Evolutionary conservation across 2,888 invertebrate genomes (phyloP), one percentile per base, ranked within the genome.

Genomic region (Yponomeuta evonymella): DNA sequence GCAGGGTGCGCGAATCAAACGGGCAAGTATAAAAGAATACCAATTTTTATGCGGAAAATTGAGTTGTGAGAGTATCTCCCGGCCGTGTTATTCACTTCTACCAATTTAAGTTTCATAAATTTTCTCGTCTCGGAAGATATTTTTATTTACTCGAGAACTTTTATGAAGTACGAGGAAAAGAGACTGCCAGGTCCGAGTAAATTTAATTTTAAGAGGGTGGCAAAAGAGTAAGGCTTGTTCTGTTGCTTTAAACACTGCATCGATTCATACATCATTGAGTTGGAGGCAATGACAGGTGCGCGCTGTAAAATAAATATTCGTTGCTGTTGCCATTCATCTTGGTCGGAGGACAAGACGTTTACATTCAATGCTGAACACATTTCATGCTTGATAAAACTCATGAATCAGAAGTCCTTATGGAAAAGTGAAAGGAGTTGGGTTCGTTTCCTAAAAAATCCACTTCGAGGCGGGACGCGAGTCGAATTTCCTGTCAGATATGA

Each of bases 401-500:
- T 91, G 91, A 90, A 91, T 91, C 91, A 90, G 84, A 78, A 85
- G 85, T 88, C 86, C 88, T 86, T 89, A 89, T 85, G 89, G 82
- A 85, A 84, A 85, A 87, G 80, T 80, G 83, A 84, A 85, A 85
- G 82, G 79, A 85, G 86, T 65, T 85, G 79, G 81, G 82, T 86
- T 85, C 83, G 82, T 85, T 87, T 85, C 83, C 82, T 83, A 86
- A 86, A 89, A 91, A 89, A 88, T 87, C 80, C 81, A 85, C 87
- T 86, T 77, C 78, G 79, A 79, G 80, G 80, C 85, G 84, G 84
- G 84, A 87, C 85, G 86, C 85, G 85, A 86, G 82, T 88, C 84
- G 90, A 91, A 91, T 91, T 91, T 91, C 91, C 91, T 90, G 90
- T 79, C 79, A 80, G 92, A 92, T 91, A 91, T 86, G 90, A 89